Evolutionary conservation across 2,797 vertebrate genomes (phyloP).

Genomic region (Clarias platycephalus): DNA sequence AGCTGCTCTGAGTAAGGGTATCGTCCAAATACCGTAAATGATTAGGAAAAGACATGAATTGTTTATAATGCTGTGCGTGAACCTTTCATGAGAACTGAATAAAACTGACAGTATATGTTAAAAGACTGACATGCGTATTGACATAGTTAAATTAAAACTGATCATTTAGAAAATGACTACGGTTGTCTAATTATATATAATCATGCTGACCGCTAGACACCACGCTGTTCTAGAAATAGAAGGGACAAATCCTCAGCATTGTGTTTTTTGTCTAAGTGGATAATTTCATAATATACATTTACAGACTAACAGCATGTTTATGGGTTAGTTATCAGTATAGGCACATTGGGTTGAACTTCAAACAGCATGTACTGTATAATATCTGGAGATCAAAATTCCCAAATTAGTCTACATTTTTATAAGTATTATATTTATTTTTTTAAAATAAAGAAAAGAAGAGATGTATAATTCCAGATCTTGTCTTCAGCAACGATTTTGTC

Average conservation of each 20-base stretch:
- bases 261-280: background rate
- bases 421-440: background rate
- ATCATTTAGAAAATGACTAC: background rate
- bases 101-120: background rate
- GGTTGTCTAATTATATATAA: background rate
- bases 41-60: background rate
- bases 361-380: background rate
- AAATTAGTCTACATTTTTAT: background rate
- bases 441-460: background rate
- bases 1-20: no score
- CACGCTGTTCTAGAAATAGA: background rate
- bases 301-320: constrained; percentile 14
- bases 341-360: background rate
- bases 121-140: background rate
- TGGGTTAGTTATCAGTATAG: background rate
- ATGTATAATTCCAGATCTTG: background rate
- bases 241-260: background rate
- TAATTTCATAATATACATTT: constrained; percentile 4
- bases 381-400: background rate
- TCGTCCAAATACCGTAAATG: no score
- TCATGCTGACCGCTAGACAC: background rate
- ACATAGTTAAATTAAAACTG: background rate
- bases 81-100: background rate
- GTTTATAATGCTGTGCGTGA: background rate
- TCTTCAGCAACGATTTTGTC: background rate